These are phyloP conservation scores for Adoxophyes honmai DNA, from an alignment of 1,140 invertebrate species.

Conservation along the genomic window DNA sequence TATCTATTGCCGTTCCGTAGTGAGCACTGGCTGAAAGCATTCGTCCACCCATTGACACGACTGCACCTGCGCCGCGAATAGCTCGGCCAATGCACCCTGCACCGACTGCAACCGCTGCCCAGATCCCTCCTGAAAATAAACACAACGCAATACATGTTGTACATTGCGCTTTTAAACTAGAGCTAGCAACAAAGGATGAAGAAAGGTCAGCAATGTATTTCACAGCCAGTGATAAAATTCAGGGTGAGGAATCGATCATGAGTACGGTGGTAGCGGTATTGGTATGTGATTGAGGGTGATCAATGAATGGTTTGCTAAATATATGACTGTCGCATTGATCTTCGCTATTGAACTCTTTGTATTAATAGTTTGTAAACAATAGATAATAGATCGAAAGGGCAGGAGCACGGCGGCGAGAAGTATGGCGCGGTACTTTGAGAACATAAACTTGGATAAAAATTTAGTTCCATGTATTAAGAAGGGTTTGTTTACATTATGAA, in stretches of 20 bases:
- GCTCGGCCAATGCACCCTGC: constrained; percentile 10
- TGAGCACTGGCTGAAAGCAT: too few relatives aligned
- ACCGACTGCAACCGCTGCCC: not conserved
- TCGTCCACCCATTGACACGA: not conserved
- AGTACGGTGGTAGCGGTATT: constrained; percentile 24
- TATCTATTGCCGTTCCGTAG: too few relatives aligned
- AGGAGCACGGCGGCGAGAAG: not conserved
- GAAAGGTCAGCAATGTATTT: not conserved
- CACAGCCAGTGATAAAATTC: not conserved
- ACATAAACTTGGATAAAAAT: too few relatives aligned
- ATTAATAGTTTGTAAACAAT: constrained; percentile 18
- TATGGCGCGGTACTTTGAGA: too few relatives aligned
- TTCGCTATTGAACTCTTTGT: constrained; percentile 24
- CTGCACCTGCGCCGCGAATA: constrained; percentile 7
- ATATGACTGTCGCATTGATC: constrained; percentile 24
- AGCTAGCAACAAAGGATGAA: not conserved
- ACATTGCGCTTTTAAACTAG: not conserved
- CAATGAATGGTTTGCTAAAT: constrained; percentile 38
- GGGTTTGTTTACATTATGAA: too few relatives aligned
- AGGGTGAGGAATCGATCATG: not conserved
- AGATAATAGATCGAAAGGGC: constrained; percentile 16
- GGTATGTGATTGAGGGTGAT: constrained; percentile 37
- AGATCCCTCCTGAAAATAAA: not conserved
- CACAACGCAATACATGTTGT: not conserved
- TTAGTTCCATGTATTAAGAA: too few relatives aligned